Base-by-base conservation (phyloP, 1,140 invertebrate genomes). In the Magallana gigas region DNA sequence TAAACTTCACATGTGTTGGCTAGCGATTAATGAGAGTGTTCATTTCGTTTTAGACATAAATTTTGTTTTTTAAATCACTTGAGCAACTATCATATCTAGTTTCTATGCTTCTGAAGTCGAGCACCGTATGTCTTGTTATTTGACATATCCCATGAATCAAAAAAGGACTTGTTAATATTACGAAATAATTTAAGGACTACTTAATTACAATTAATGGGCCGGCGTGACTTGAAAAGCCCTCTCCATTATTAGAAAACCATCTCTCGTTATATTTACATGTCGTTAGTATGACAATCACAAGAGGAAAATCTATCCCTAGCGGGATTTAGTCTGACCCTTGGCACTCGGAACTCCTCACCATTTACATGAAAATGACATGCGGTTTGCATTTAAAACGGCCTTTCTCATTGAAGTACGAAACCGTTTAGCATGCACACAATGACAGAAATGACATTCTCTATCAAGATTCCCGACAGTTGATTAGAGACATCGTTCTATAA, bases 311-410 rank as follows among this genome's bases (percentile, higher is more conserved):
- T 76, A 29, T 76, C 68, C 68, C 68, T 76, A 76, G 68, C 68
- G 68, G 68, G 23, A 18, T 76, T 36, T 76, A 76, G 68, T 76
- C 68, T 76, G 68, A 76, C 68, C 68, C 68, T 29, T 76, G 23
- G 68, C 68, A 76, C 68, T 76, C 68, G 68, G 68, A 76, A 76
- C 68, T 76, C 23, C 23, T 76, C 68, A 36, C 23, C 68, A 76
- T 76, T 76, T 76, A 76, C 68, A 76, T 76, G 68, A 76, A 76
- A 76, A 76, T 76, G 68, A 76, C 68, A 76, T 76, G 68, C 68
- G 68, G 68, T 76, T 76, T 76, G 68, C 68, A 76, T 76, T 76
- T 29, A 29, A 76, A 29, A 76, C 36, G 68, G 23, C 64, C 18
- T 18, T 76, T 76, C 68, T 76, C 68, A 18, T 48, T 76, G 68